Evolutionary conservation across 2,797 vertebrate species (phyloP), one percentile per base, ranked within the genome.

Genomic region (Trematomus bernacchii): DNA sequence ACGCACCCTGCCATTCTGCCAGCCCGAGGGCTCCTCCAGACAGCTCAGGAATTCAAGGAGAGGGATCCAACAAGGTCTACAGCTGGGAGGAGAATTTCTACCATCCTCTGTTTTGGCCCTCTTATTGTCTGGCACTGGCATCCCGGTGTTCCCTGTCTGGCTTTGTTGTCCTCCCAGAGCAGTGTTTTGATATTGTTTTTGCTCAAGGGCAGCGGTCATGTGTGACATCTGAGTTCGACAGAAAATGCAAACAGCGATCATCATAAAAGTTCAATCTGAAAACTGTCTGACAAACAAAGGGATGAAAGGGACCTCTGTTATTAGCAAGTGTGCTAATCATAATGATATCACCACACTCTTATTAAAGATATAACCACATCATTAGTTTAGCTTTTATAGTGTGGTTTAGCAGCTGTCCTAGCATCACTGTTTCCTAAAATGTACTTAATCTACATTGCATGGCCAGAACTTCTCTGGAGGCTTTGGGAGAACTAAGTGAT

Each of bases 41-140:
- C 87, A 86, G 89, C 91, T 93, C 83, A 95, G 94, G 96, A 96
- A 97, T 96, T 95, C 89, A 21, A 37, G 94, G 89, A 94, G 89
- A 66, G 94, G 85, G 94, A 95, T 95, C 91, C 86, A 86, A 92
- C 90, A 75, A 90, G 92, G 93, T 93, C 94, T 94, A 92, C 93
- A 94, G 93, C 95, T 90, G 94, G 92, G 95, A 94, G 92, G 93
- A 93, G 93, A 94, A 93, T 94, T 93, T 91, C 90, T 71, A 88
- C 89, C 83, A 87, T 86, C 86, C 89, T 87, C 79, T 21, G 33
- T 71, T 89, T 92, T 85, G 82, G 76, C 85, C 78, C 77, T 91
- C 90, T 94, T 92, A 95, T 96, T 97, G 95, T 95, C 93, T 92
- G 77, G 67, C 51, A 50, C 73, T 87, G 92, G 88, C 90, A 88